Base-by-base conservation (phyloP, 2,888 invertebrate species). In the Incurvaria masculella region DNA sequence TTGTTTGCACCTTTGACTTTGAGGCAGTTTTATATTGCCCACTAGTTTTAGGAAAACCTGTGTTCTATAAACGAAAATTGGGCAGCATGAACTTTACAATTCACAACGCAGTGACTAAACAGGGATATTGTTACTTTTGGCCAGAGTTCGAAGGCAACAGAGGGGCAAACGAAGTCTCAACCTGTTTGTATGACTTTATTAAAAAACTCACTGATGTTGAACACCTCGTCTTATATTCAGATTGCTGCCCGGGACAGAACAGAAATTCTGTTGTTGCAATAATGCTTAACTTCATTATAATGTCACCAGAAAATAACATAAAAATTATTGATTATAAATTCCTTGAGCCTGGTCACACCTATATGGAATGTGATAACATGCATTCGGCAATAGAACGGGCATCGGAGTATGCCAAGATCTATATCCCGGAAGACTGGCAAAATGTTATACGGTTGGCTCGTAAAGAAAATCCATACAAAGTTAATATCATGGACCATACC, bases 1-100 rank as follows among this genome's bases (percentile, higher is more conserved):
- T 51, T 46, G 50, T 52, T 42, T 54, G 52, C 41, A 54, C 54
- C 48, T 54, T 52, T 52, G 52, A 54, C 39, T 52, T 54, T 49
- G 50, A 51, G 44, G 50, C 50, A 39, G 52, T 54, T 21, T 44
- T 54, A 19, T 52, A 52, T 49, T 50, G 52, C 46, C 49, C 51
- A 10, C 52, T 54, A 41, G 54, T 52, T 47, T 49, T 50, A 42
- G 51, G 52, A 42, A 52, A 54, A 41, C 50, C 51, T 45, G 51
- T 51, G 16, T 51, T 51, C 44, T 51, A 51, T 44, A 51, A 54
- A 53, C 45, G 51, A 39, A 54, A 54, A 44, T 46, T 52, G 46
- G 52, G 48, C 11, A 50, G 49, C 47, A 52, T 51, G 50, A 53
- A 53, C 49, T 53, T 53, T 16, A 53, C 52, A 19, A 52, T 53